Percentiles rank a stretch among this genome's conserved stretches.
phyloP scores from a whole-genome alignment of 1,140 invertebrate genomes.

The Pemphigus obesinymphae region DNA sequence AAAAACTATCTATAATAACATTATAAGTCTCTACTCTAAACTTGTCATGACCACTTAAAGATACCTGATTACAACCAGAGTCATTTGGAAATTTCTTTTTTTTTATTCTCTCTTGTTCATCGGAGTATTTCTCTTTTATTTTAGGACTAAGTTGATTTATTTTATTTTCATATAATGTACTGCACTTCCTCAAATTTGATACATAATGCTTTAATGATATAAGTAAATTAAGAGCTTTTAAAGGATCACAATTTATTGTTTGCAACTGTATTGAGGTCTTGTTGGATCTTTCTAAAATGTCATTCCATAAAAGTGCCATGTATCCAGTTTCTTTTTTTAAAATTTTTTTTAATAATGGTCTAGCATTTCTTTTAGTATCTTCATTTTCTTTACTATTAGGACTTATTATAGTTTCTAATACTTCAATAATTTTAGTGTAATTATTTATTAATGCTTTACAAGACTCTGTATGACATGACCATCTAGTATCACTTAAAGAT shows the following conservation, averaged over 20 bases:
- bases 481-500: background rate
- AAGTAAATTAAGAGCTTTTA: background rate
- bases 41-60: background rate
- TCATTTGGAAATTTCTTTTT: background rate
- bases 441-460: background rate
- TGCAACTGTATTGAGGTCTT: background rate
- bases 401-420: background rate
- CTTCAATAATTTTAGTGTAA: background rate
- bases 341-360: background rate
- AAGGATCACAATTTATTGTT: background rate
- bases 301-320: background rate
- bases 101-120: background rate
- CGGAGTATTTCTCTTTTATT: background rate
- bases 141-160: background rate
- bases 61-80: background rate
- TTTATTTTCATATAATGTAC: background rate
- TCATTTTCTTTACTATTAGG: background rate
- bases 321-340: background rate
- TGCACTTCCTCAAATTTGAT: background rate
- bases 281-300: background rate
- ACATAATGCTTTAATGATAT: conserved; percentile 1
- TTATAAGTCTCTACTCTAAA: background rate
- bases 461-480: background rate
- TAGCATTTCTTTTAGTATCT: background rate
- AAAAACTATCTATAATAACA: background rate